A percentile compares a stretch with the other conserved stretches of the same genome.
These are phyloP conservation scores for Tachina grossa DNA, from an alignment of 2,888 invertebrate species.

Conservation along the genomic window DNA sequence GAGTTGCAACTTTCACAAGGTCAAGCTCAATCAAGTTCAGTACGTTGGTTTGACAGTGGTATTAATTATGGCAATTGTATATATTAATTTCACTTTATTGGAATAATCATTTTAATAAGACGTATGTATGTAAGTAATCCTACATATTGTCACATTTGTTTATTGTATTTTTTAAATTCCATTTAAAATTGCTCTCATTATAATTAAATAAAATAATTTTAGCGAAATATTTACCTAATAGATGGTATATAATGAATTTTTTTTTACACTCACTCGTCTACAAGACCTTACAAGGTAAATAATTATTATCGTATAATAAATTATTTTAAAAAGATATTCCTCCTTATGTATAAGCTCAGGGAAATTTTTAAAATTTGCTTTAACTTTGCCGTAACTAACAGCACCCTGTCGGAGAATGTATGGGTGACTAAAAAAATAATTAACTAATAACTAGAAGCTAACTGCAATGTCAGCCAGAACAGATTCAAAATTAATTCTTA, in stretches of 20 bases:
- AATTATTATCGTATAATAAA: neutral
- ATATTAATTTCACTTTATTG: neutral
- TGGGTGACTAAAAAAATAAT: too few species aligned
- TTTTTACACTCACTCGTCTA: neutral
- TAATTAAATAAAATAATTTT: neutral
- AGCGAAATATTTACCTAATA: neutral
- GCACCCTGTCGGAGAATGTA: too few species aligned
- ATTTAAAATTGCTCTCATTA: neutral
- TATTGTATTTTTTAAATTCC: neutral
- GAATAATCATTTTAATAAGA: constrained; percentile 33
- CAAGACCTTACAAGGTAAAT: neutral
- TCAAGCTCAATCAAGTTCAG: constrained; percentile 81
- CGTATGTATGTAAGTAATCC: neutral
- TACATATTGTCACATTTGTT: constrained; percentile 18
- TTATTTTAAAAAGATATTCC: neutral
- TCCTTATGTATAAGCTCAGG: neutral
- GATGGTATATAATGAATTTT: too few species aligned
- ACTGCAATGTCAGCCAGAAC: too few species aligned
- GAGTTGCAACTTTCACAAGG: constrained; percentile 74
- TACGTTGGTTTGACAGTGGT: constrained; percentile 63
- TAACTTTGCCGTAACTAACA: too few species aligned
- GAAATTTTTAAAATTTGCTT: neutral
- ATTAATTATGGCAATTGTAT: constrained; percentile 11
- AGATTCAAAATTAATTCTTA: too few species aligned
- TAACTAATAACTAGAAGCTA: too few species aligned